phyloP scores from a whole-genome alignment of 2,888 invertebrate species.

The Acholoe squamosa region DNA sequence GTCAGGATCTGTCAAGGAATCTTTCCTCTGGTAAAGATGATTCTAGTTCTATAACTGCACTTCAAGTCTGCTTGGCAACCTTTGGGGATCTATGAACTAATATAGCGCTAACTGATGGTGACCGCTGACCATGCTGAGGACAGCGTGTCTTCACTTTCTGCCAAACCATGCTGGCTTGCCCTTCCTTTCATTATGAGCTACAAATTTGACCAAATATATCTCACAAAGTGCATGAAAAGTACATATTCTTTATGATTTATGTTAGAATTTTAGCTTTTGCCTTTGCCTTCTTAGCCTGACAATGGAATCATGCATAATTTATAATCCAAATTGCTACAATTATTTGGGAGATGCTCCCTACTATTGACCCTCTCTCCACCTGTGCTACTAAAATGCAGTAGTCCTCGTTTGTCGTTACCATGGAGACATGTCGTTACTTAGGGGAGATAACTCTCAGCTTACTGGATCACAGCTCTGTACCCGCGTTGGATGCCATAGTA shows the following conservation, averaged over 20 bases:
- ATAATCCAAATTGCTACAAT: background rate
- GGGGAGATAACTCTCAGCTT: slow-evolving; percentile 62
- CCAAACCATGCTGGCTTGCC: slow-evolving; percentile 22
- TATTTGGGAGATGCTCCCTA: background rate
- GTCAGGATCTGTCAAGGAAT: background rate
- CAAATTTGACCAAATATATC: background rate
- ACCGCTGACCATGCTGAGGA: background rate
- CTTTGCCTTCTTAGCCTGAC: background rate
- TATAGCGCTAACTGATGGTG: background rate
- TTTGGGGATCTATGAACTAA: background rate
- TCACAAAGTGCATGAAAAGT: no score
- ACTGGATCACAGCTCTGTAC: slow-evolving; percentile 59
- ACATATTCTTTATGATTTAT: background rate
- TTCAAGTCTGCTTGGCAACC: no score
- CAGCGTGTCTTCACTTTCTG: no score
- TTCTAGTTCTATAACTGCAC: no score
- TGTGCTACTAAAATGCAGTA: background rate
- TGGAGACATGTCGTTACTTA: slow-evolving; percentile 50
- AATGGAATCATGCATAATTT: background rate
- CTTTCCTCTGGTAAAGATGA: no score
- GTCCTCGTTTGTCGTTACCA: slow-evolving; percentile 40
- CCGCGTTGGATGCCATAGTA: slow-evolving; percentile 55
- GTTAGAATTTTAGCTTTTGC: background rate
- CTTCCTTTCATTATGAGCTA: slow-evolving; percentile 26
- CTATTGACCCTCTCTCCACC: background rate